Conservation (phyloP, 1,140 invertebrate species). For the Prorops nasuta region DNA sequence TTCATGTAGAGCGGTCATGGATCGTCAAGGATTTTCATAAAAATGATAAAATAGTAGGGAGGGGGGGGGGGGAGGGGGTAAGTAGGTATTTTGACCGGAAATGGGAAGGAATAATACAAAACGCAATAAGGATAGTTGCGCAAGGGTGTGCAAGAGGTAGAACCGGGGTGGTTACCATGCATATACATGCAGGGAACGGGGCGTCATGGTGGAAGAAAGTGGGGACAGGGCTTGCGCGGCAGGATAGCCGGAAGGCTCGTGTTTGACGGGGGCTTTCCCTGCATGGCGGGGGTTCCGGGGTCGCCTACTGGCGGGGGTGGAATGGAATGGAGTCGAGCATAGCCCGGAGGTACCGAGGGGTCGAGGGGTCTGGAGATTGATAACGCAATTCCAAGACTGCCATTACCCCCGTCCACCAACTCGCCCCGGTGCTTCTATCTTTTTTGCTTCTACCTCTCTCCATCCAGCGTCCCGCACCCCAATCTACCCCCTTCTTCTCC, state of each 20-base stretch:
- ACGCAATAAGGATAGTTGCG: conserved; percentile 47
- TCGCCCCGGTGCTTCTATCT: conserved; percentile 52
- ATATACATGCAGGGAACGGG: conserved; percentile 41
- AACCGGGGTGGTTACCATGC: conserved; percentile 31
- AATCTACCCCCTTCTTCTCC: conserved; percentile 21
- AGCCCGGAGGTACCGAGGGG: conserved; percentile 35
- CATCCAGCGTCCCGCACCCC: conserved; percentile 15
- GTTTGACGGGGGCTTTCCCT: conserved; percentile 35
- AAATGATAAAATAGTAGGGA: too few relatives aligned
- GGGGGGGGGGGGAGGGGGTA: too few relatives aligned
- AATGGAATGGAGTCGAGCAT: conserved; percentile 51
- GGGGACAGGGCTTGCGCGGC: conserved; percentile 43
- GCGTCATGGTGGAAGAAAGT: conserved; percentile 35
- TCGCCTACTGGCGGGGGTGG: conserved; percentile 23
- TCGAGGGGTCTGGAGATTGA: conserved; percentile 53
- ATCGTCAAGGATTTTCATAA: too few relatives aligned
- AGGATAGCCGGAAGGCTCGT: conserved; percentile 40
- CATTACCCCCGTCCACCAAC: conserved; percentile 52
- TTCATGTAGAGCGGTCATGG: too few relatives aligned
- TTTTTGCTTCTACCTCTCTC: conserved; percentile 42
- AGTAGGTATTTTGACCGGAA: too few relatives aligned
- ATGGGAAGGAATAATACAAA: too few relatives aligned
- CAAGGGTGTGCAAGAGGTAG: conserved; percentile 5
- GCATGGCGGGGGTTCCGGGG: conserved; percentile 26
- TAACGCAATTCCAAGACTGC: conserved; percentile 59